Evolutionary conservation across 2,797 vertebrate genomes (phyloP).

Genomic region (Pipistrellus kuhlii): DNA sequence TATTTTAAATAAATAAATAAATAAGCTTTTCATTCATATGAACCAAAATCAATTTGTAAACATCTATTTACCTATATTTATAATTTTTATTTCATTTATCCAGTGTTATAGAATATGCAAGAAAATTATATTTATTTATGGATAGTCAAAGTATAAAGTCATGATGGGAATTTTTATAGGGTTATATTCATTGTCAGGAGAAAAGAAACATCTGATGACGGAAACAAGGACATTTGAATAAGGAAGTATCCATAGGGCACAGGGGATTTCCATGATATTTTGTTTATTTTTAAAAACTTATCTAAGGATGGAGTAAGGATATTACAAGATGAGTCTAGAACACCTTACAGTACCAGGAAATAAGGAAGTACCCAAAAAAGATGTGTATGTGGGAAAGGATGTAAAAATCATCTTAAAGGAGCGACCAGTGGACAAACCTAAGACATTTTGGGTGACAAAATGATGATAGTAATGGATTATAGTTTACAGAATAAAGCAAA

Average conservation of each 20-base stretch:
- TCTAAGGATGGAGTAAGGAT: not conserved
- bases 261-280: not conserved
- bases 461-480: not conserved
- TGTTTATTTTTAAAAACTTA: not conserved
- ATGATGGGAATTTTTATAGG: not conserved
- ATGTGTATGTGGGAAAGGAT: not conserved
- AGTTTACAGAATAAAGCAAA: constrained; percentile 19
- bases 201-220: not conserved
- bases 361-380: not conserved
- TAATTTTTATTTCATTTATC: constrained; percentile 4
- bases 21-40: not conserved
- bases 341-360: not conserved
- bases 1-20: not conserved
- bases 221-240: not conserved
- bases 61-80: not conserved
- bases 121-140: not conserved
- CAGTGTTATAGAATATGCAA: constrained; percentile 11
- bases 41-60: constrained; percentile 35
- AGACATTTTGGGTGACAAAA: not conserved
- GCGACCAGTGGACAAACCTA: not conserved
- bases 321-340: not conserved
- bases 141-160: not conserved
- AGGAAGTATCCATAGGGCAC: not conserved
- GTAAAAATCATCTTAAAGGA: not conserved
- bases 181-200: not conserved